These are phyloP conservation scores for Cirrhinus molitorella DNA, from an alignment of 2,797 vertebrate species.

Conservation along the genomic window DNA sequence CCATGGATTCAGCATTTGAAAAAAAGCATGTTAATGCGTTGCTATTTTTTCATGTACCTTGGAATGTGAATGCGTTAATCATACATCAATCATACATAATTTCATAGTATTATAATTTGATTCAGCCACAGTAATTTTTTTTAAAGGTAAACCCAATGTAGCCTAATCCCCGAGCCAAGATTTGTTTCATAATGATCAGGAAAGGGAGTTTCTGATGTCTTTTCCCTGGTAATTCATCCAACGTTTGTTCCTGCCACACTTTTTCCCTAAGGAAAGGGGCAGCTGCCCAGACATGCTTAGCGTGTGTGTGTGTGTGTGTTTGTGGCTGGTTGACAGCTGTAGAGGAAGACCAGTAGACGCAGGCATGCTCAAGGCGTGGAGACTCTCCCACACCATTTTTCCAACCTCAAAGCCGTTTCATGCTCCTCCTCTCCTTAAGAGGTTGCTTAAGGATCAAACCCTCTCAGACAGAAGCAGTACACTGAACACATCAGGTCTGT, in stretches of 20 bases:
- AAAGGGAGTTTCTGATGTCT: background rate
- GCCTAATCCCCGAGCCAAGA: background rate
- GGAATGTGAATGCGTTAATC: background rate
- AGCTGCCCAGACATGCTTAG: slow-evolving; percentile 56
- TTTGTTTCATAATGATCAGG: slow-evolving; percentile 1
- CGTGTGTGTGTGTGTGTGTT: slow-evolving; percentile 29
- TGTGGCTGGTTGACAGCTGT: slow-evolving; percentile 52
- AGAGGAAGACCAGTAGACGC: slow-evolving; percentile 34
- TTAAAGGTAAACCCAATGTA: background rate
- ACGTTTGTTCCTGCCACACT: background rate
- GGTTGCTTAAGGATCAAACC: slow-evolving; percentile 24
- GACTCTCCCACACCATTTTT: slow-evolving; percentile 50
- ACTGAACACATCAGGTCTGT: background rate
- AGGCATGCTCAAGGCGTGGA: slow-evolving; percentile 40
- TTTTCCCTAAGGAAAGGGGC: slow-evolving; percentile 16
- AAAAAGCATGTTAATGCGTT: background rate
- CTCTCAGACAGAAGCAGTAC: slow-evolving; percentile 15
- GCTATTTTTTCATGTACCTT: background rate
- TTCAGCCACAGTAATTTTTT: background rate
- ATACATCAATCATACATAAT: background rate
- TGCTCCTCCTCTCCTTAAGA: slow-evolving; percentile 56
- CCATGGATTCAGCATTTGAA: background rate
- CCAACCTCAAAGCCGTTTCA: slow-evolving; percentile 50
- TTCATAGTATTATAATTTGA: background rate
- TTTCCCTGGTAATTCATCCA: no score